Evolutionary conservation across 2,888 invertebrate genomes (phyloP).

Genomic region (Steinernema hermaphroditum): DNA sequence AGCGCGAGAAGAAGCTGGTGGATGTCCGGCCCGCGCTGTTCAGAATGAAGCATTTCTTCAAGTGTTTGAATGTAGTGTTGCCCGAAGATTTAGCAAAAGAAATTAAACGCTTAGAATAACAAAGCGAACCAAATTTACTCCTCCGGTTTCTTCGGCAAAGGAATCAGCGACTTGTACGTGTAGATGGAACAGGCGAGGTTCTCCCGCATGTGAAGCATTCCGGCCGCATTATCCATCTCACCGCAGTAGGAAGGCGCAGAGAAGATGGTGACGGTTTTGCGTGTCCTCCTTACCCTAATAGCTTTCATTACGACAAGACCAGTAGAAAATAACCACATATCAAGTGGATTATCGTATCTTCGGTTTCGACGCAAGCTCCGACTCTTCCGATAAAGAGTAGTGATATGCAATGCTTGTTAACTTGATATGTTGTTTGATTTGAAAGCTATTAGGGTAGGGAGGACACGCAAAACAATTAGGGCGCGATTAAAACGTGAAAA

Average conservation of each 20-base stretch:
- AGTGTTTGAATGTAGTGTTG: slow-evolving; percentile 18
- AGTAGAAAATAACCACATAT: too few species aligned
- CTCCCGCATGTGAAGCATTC: slow-evolving; percentile 5
- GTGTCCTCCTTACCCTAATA: too few species aligned
- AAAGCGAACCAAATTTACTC: background rate
- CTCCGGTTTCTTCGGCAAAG: background rate
- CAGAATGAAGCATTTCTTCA: slow-evolving; percentile 19
- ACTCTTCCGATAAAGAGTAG: too few species aligned
- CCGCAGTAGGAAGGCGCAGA: slow-evolving; percentile 16
- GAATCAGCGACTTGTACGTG: slow-evolving; percentile 4
- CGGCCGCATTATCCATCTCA: slow-evolving; percentile 11
- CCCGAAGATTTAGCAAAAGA: slow-evolving; percentile 1
- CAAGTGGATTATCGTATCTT: too few species aligned
- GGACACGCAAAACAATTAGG: too few species aligned
- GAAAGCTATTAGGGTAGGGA: too few species aligned
- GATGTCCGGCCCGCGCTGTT: background rate
- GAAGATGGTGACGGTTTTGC: slow-evolving; percentile 28
- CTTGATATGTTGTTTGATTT: too few species aligned
- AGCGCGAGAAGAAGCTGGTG: background rate
- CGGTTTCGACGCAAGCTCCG: too few species aligned
- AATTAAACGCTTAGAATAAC: background rate
- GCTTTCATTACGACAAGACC: too few species aligned
- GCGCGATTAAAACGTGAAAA: too few species aligned
- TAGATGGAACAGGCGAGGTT: slow-evolving; percentile 8
- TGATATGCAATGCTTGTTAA: too few species aligned